phyloP scores from a whole-genome alignment of 2,113 vertebrate species.

The Hippopotamus amphibius region DNA sequence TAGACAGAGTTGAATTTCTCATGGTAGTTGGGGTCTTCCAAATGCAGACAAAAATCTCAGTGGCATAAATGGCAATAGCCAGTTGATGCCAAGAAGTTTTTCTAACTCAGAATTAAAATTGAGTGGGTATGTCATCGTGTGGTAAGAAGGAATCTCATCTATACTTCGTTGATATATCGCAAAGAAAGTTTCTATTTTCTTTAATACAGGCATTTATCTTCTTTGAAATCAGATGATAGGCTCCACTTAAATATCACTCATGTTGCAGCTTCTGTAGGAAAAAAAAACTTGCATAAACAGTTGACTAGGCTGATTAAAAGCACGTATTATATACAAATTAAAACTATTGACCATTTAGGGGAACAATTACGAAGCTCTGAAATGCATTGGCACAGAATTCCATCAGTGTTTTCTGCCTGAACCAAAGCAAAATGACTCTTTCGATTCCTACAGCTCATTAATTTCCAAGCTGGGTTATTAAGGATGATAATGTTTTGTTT shows the following conservation, averaged over 20 bases:
- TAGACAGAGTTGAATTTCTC: background rate
- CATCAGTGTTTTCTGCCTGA: conserved; percentile 64
- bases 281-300: background rate
- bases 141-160: background rate
- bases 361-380: conserved; percentile 62
- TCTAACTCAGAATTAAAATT: background rate
- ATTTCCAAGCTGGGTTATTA: conserved; percentile 75
- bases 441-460: conserved; percentile 68
- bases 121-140: background rate
- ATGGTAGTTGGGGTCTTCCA: background rate
- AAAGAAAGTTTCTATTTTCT: background rate
- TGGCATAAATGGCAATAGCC: background rate
- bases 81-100: background rate
- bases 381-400: conserved; percentile 1
- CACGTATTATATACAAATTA: conserved; percentile 53
- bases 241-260: background rate
- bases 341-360: conserved; percentile 71
- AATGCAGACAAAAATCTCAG: background rate
- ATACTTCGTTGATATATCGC: background rate
- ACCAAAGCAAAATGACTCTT: conserved; percentile 47
- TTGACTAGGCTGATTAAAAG: conserved; percentile 67
- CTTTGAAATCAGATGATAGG: background rate
- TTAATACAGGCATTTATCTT: background rate
- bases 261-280: background rate
- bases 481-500: conserved; percentile 50